Evolutionary conservation across 1,140 invertebrate genomes (phyloP).

Genomic region (Euura lappo): DNA sequence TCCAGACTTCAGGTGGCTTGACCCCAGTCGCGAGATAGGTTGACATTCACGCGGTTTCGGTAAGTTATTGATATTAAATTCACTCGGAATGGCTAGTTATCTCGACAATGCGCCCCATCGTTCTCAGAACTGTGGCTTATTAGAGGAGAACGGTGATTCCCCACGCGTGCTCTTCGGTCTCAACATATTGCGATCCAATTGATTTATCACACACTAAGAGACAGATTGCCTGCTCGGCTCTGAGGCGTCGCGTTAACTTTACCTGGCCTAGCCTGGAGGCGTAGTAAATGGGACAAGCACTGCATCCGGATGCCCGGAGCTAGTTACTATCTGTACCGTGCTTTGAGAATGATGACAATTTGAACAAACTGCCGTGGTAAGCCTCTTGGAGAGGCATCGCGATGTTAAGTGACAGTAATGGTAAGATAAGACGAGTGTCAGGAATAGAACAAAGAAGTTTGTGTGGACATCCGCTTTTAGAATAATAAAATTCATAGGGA

Average conservation of each 20-base stretch:
- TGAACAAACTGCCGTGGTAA: no score
- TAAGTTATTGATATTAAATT: constrained; percentile 3
- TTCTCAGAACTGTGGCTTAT: background rate
- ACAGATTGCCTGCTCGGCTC: constrained; percentile 44
- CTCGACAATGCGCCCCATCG: background rate
- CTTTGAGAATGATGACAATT: no score
- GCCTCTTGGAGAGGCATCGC: background rate
- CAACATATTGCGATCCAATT: constrained; percentile 30
- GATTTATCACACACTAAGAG: constrained; percentile 54
- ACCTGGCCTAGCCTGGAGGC: constrained; percentile 1
- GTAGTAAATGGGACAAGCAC: constrained; percentile 17
- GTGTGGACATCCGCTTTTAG: background rate
- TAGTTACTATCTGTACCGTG: background rate
- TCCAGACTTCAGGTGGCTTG: no score
- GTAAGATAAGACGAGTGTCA: background rate
- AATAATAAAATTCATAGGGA: background rate
- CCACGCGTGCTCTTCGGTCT: background rate
- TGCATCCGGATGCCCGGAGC: background rate
- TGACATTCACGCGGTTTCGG: background rate
- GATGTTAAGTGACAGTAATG: constrained; percentile 1
- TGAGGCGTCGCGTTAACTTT: constrained; percentile 26
- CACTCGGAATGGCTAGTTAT: background rate
- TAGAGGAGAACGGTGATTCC: constrained; percentile 1
- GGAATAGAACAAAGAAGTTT: background rate
- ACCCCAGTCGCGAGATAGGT: background rate